Base-by-base conservation (phyloP, 2,888 invertebrate genomes). In the Heliconius erato region DNA sequence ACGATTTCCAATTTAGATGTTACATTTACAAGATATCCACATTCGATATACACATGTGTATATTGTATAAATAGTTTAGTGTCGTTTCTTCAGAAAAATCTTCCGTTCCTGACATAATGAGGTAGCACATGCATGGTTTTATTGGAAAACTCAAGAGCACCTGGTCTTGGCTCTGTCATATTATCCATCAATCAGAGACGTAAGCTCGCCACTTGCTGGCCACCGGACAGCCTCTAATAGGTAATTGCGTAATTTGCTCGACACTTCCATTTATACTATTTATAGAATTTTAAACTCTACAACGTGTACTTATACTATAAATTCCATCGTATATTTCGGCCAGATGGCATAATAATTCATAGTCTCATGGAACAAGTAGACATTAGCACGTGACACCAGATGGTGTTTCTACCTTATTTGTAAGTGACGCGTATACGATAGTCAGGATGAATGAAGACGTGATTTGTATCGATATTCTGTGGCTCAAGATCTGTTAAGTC, bases 111-210 rank as follows among this genome's bases (percentile, higher is more conserved):
- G 23, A 44, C 44, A 72, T 23, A 23, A 74, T 49, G 28, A 44
- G 44, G 84, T 85, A 81, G 74, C 32, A 81, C 82, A 83, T 84
- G 63, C 63, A 26, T 26, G 79, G 90, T 92, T 92, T 92, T 91
- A 90, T 90, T 91, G 91, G 91, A 91, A 92, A 91, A 90, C 90
- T 89, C 90, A 90, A 89, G 89, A n/a, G n/a, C n/a, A n/a, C 91
- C 92, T 91, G 91, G 92, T 90, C 89, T 90, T 88, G 91, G 89
- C 85, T 83, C 87, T 91, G 93, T 92, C 93, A 90, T 87, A 84
- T 88, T 87, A 92, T 94, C 91, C 89, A 94, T 95, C 94, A 94
- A 94, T 94, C 93, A 90, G 86, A 84, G 87, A 89, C 90, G 90
- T 89, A 88, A 91, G 91, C 88, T 91, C 90, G 91, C 92, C 91